Percentiles rank a stretch among this genome's conserved stretches.
Conservation (phyloP, 2,113 vertebrate species). For the Charina bottae region DNA sequence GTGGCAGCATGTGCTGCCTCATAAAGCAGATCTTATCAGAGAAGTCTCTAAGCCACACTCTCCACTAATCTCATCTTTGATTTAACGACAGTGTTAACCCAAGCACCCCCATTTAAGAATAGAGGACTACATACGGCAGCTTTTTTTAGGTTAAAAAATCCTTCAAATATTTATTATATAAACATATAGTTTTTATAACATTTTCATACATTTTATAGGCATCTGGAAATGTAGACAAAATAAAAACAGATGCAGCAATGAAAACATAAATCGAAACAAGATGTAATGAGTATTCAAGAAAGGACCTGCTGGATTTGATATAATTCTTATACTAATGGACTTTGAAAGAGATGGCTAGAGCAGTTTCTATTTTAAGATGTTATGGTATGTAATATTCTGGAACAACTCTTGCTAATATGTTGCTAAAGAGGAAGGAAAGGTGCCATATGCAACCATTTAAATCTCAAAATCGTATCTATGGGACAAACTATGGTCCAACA, state of each 20-base stretch:
- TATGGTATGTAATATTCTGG: slow-evolving; percentile 7
- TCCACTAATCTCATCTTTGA: neutral
- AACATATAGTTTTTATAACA: neutral
- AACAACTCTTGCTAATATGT: slow-evolving; percentile 3
- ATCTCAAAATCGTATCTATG: neutral
- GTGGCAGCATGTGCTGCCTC: too few species aligned
- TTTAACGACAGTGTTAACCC: neutral
- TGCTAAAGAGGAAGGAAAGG: neutral
- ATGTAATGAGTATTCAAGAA: neutral
- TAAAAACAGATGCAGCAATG: neutral
- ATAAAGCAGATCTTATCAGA: neutral
- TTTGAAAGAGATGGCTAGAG: neutral
- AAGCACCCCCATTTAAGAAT: neutral
- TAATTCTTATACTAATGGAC: slow-evolving; percentile 18
- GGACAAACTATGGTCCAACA: slow-evolving; percentile 9
- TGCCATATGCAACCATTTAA: neutral
- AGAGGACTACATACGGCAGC: too few species aligned
- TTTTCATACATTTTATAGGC: neutral
- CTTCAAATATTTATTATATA: neutral
- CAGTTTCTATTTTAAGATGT: slow-evolving; percentile 16
- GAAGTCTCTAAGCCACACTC: neutral
- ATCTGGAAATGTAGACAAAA: neutral
- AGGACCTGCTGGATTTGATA: neutral
- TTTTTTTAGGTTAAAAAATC: too few species aligned
- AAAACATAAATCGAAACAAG: neutral